Conservation (phyloP, 2,113 vertebrate species). For the Bambusicola thoracicus region DNA sequence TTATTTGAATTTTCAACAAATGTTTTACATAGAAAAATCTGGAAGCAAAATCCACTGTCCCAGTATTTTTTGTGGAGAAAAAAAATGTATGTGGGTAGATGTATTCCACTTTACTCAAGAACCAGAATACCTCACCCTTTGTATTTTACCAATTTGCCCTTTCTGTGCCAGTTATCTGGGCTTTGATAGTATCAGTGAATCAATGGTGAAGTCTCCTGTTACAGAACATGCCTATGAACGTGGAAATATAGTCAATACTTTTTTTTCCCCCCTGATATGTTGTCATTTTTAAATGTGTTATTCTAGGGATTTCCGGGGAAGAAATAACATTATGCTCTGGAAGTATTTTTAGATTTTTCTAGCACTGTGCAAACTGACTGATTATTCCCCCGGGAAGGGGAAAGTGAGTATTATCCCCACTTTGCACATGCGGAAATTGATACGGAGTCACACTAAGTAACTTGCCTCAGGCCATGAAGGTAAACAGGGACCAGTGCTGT, state of each 20-base stretch:
- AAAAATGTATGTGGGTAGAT: not conserved
- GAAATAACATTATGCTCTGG: not conserved
- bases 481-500: not conserved
- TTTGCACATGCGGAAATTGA: not conserved
- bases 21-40: not conserved
- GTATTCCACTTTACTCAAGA: not conserved
- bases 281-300: not conserved
- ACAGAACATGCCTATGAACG: not conserved
- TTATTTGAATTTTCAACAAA: not conserved
- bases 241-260: not conserved
- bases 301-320: not conserved
- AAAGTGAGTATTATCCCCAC: not conserved
- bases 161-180: not conserved
- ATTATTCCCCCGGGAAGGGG: not conserved
- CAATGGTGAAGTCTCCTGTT: not conserved
- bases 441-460: rapidly evolving
- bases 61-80: not conserved
- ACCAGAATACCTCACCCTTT: not conserved
- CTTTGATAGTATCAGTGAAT: not conserved
- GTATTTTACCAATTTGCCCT: not conserved
- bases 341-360: not conserved
- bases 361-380: not conserved
- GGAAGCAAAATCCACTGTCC: not conserved
- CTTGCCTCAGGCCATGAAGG: not conserved
- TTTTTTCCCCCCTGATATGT: not conserved